phyloP scores from a whole-genome alignment of 1,140 invertebrate genomes.

The Marisa cornuarietis region DNA sequence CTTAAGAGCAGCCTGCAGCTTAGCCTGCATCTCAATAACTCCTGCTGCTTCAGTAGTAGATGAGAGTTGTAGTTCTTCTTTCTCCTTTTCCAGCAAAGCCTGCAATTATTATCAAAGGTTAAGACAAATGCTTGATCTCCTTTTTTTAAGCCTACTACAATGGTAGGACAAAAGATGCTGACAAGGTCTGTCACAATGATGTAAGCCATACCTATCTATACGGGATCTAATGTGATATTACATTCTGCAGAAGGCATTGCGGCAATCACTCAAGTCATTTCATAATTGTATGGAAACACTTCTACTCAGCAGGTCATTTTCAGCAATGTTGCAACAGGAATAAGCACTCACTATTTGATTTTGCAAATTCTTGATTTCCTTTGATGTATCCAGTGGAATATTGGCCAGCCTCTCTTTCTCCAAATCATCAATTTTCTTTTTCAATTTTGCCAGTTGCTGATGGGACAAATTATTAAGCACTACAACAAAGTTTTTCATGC shows the following conservation, averaged over 20 bases:
- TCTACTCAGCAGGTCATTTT: too few relatives aligned
- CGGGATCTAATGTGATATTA: too few relatives aligned
- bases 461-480: not conserved
- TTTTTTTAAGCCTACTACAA: too few relatives aligned
- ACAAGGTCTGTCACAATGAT: too few relatives aligned
- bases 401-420: constrained; percentile 56
- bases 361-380: constrained; percentile 58
- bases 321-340: not conserved
- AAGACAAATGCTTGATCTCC: too few relatives aligned
- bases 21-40: constrained; percentile 42
- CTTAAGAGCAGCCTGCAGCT: constrained; percentile 46
- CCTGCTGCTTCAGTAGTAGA: constrained; percentile 35
- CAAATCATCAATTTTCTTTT: constrained; percentile 47
- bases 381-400: constrained; percentile 57
- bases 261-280: too few relatives aligned
- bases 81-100: constrained; percentile 53
- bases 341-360: constrained; percentile 51
- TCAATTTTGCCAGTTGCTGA: constrained; percentile 47
- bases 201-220: too few relatives aligned
- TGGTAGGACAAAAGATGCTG: too few relatives aligned
- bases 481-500: too few relatives aligned
- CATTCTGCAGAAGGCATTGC: too few relatives aligned
- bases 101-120: constrained; percentile 17
- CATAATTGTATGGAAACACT: too few relatives aligned
- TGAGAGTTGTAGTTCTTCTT: constrained; percentile 34